Conservation (phyloP, 2,797 vertebrate genomes). For the Calcarius lapponicus region DNA sequence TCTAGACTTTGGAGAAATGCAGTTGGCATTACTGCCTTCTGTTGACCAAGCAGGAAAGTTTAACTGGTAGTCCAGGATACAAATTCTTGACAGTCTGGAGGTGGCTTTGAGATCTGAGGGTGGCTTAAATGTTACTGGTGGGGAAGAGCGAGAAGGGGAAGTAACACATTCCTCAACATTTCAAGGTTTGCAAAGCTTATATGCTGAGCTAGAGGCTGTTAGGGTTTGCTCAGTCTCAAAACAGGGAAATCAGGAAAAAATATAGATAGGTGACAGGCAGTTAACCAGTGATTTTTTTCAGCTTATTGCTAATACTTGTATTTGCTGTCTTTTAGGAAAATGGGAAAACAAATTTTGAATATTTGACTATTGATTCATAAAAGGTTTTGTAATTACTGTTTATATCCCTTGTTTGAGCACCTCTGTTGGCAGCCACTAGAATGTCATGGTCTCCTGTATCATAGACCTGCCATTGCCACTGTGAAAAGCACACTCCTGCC, state of each 20-base stretch:
- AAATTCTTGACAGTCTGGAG: neutral
- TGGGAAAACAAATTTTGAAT: neutral
- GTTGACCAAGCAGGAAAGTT: constrained; percentile 8
- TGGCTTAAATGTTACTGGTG: constrained; percentile 18
- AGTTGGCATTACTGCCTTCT: constrained; percentile 22
- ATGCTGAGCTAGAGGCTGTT: neutral
- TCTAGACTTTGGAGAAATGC: neutral
- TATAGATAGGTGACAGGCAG: neutral
- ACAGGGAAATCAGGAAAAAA: neutral
- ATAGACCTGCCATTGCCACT: neutral
- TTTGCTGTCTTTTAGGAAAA: neutral
- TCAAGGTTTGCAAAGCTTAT: neutral
- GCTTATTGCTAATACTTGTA: neutral
- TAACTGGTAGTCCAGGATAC: neutral
- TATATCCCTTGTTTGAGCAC: neutral
- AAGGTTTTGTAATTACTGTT: neutral
- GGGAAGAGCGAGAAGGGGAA: neutral
- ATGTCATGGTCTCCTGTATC: neutral
- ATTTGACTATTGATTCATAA: neutral
- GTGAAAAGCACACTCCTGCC: neutral
- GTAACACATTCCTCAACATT: neutral
- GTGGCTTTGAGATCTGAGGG: neutral
- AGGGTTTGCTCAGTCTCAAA: neutral
- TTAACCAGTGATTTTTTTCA: neutral
- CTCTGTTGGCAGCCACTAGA: neutral